These are phyloP conservation scores for Leptodirus hochenwartii DNA, from an alignment of 2,888 invertebrate genomes.

Conservation along the genomic window DNA sequence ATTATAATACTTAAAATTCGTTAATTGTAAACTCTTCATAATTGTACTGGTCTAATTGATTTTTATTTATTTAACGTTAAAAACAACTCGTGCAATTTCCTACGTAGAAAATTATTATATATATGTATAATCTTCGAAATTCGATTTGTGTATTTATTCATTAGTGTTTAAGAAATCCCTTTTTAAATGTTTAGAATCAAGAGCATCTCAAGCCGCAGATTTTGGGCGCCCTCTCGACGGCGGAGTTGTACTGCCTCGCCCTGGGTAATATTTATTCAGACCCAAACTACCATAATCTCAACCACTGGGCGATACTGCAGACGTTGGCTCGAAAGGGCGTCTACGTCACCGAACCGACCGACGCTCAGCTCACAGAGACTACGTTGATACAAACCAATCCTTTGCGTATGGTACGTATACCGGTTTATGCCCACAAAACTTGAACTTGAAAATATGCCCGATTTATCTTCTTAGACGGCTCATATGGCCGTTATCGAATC, in stretches of 20 bases:
- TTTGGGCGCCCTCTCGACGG: constrained; percentile 78
- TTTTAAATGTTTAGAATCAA: constrained; percentile 48
- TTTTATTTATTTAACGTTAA: too few relatives aligned
- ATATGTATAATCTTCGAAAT: too few relatives aligned
- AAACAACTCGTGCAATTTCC: too few relatives aligned
- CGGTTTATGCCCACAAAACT: too few relatives aligned
- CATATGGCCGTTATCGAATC: constrained; percentile 94
- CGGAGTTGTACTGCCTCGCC: constrained; percentile 86
- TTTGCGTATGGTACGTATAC: constrained; percentile 63
- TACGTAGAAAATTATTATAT: too few relatives aligned
- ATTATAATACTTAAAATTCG: too few relatives aligned
- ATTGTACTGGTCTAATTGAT: too few relatives aligned
- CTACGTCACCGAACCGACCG: constrained; percentile 64
- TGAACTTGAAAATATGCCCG: constrained; percentile 7
- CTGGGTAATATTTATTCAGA: constrained; percentile 91
- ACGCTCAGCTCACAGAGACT: constrained; percentile 84
- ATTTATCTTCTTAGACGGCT: constrained; percentile 45
- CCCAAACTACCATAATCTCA: constrained; percentile 88
- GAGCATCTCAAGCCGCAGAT: constrained; percentile 88
- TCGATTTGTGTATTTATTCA: too few relatives aligned
- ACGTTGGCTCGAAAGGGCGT: constrained; percentile 83
- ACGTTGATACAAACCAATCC: constrained; percentile 92
- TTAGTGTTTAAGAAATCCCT: too few relatives aligned
- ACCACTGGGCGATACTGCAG: constrained; percentile 90
- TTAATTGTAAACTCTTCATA: too few relatives aligned